Percentiles rank a stretch among this genome's conserved stretches.
These are phyloP conservation scores for Syrrhaptes paradoxus DNA, from an alignment of 2,113 vertebrate genomes.

Conservation along the genomic window DNA sequence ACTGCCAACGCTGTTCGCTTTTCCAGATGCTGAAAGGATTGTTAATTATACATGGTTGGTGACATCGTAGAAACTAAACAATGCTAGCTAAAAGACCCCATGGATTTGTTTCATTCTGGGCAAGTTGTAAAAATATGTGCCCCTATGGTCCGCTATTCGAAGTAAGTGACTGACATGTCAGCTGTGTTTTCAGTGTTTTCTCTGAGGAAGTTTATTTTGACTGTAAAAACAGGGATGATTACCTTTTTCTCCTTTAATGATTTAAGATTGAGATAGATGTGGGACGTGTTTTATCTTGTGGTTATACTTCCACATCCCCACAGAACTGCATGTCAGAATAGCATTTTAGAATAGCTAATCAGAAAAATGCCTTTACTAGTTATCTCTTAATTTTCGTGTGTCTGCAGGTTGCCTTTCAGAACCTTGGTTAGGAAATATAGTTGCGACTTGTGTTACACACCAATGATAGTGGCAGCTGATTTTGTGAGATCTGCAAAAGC, in stretches of 20 bases:
- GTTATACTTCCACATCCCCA: not conserved
- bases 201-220: not conserved
- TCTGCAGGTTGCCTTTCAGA: constrained; percentile 89
- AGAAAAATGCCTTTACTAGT: not conserved
- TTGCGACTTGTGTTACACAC: constrained; percentile 95
- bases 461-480: constrained; percentile 96
- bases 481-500: constrained; percentile 94
- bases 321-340: not conserved
- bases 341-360: not conserved
- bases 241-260: not conserved
- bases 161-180: constrained; percentile 79
- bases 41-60: constrained; percentile 31
- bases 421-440: constrained; percentile 91
- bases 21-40: constrained; percentile 24
- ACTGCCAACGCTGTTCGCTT: not conserved
- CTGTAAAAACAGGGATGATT: not conserved
- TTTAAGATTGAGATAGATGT: not conserved
- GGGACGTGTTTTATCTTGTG: not conserved
- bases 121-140: constrained; percentile 89
- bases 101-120: constrained; percentile 88
- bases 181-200: not conserved
- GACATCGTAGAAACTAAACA: constrained; percentile 8
- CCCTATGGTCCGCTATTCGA: constrained; percentile 98
- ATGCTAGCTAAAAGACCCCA: constrained; percentile 66
- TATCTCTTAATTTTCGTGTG: not conserved